Percentiles rank a stretch among this genome's conserved stretches.
These are phyloP conservation scores for Sarcophaga rosellei DNA, from an alignment of 2,888 invertebrate genomes.

Conservation along the genomic window DNA sequence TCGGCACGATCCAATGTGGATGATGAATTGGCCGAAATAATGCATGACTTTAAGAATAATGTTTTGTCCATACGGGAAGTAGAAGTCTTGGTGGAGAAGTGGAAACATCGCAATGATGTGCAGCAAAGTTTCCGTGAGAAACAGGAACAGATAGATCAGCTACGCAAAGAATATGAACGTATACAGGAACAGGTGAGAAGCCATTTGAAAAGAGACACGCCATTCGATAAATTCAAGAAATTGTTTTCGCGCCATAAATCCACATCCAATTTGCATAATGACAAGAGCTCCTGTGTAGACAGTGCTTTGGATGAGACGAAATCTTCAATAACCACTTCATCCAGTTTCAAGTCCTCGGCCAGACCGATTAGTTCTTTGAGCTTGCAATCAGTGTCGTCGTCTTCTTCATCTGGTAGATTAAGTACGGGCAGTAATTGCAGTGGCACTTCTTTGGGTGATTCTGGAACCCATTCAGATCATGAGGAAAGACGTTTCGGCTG, in stretches of 20 bases:
- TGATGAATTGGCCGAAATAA: conserved; percentile 92
- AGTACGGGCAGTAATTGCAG: conserved; percentile 89
- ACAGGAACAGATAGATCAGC: conserved; percentile 89
- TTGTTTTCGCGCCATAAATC: conserved; percentile 87
- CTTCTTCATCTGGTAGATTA: conserved; percentile 88
- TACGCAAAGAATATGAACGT: conserved; percentile 91
- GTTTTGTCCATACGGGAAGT: conserved; percentile 92
- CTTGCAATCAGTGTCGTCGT: conserved; percentile 86
- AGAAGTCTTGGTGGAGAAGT: conserved; percentile 91
- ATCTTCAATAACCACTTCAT: conserved; percentile 79
- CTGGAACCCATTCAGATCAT: conserved; percentile 92
- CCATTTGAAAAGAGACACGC: conserved; percentile 88
- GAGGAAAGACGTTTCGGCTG: conserved; percentile 85
- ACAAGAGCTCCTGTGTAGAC: conserved; percentile 73
- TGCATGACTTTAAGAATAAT: conserved; percentile 94
- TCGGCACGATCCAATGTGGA: conserved; percentile 81
- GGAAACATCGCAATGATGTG: conserved; percentile 93
- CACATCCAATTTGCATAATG: conserved; percentile 72
- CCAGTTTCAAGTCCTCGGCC: conserved; percentile 79
- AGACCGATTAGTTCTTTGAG: conserved; percentile 87
- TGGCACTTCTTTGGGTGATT: conserved; percentile 90
- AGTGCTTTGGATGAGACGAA: conserved; percentile 79
- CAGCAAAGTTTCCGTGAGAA: conserved; percentile 93
- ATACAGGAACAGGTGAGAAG: conserved; percentile 90
- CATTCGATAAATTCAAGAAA: conserved; percentile 89